Conservation (phyloP, 2,113 vertebrate species). For the Bagarius yarrelli region DNA sequence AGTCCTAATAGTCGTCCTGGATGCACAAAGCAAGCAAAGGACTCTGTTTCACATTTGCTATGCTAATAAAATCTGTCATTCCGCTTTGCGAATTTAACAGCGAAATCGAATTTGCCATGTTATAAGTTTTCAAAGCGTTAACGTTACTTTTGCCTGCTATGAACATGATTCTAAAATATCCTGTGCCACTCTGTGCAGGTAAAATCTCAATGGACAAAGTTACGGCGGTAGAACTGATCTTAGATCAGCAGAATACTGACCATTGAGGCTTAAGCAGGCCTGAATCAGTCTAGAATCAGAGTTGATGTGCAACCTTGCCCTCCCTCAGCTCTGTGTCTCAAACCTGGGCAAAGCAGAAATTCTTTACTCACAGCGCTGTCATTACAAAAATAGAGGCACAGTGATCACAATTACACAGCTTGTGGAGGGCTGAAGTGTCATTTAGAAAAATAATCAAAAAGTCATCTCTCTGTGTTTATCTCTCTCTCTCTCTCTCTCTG, state of each 20-base stretch:
- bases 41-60: constrained; percentile 28
- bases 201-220: not conserved
- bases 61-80: constrained; percentile 53
- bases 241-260: constrained; percentile 24
- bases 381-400: constrained; percentile 59
- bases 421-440: constrained; percentile 59
- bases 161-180: constrained; percentile 26
- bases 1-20: constrained; percentile 46
- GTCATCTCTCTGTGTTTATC: constrained; percentile 48
- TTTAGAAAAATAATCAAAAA: constrained; percentile 61
- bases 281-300: not conserved
- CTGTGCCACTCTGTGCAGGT: not conserved
- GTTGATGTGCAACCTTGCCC: constrained; percentile 55
- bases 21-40: constrained; percentile 33
- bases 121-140: constrained; percentile 51
- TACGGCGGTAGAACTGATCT: not conserved
- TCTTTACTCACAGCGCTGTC: constrained; percentile 50
- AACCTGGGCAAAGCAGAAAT: constrained; percentile 42
- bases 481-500: constrained; percentile 13
- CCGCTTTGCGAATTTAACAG: constrained; percentile 33
- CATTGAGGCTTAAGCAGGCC: constrained; percentile 25
- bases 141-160: constrained; percentile 44
- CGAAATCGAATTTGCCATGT: constrained; percentile 46
- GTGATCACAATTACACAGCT: constrained; percentile 60
- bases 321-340: constrained; percentile 24